Conservation (phyloP, 2,888 invertebrate genomes). For the Digitonthophagus gazella region DNA sequence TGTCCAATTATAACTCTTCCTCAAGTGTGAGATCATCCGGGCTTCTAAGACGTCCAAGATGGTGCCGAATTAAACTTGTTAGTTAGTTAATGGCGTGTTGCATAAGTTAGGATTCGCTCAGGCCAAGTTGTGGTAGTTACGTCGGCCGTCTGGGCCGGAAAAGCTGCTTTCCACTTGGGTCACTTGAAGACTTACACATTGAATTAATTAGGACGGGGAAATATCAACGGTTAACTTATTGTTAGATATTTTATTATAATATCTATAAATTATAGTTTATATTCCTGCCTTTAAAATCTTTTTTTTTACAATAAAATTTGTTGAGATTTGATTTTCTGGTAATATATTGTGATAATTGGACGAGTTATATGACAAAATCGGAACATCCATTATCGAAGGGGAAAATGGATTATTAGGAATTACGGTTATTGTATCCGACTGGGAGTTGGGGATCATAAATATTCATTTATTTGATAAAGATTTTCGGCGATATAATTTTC, state of each 20-base stretch:
- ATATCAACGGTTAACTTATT: background rate
- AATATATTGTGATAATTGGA: background rate
- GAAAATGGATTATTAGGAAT: background rate
- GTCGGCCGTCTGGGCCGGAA: background rate
- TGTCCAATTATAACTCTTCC: background rate
- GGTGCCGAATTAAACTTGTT: background rate
- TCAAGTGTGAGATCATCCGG: background rate
- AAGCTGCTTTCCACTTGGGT: background rate
- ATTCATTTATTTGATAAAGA: background rate
- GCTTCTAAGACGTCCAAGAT: background rate
- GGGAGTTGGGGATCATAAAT: background rate
- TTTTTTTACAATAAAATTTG: too few species aligned
- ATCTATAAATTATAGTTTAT: background rate
- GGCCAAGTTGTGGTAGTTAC: background rate
- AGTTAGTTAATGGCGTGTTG: background rate
- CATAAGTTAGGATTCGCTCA: background rate
- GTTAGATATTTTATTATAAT: background rate
- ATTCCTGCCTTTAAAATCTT: too few species aligned
- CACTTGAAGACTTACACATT: background rate
- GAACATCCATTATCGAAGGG: background rate
- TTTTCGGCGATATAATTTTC: background rate
- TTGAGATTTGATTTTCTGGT: too few species aligned
- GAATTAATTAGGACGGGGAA: background rate
- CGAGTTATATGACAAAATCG: background rate
- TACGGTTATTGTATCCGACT: background rate